Evolutionary conservation across 2,888 invertebrate genomes (phyloP), one percentile per base, ranked within the genome.

Genomic region (Gnatocerus cornutus): DNA sequence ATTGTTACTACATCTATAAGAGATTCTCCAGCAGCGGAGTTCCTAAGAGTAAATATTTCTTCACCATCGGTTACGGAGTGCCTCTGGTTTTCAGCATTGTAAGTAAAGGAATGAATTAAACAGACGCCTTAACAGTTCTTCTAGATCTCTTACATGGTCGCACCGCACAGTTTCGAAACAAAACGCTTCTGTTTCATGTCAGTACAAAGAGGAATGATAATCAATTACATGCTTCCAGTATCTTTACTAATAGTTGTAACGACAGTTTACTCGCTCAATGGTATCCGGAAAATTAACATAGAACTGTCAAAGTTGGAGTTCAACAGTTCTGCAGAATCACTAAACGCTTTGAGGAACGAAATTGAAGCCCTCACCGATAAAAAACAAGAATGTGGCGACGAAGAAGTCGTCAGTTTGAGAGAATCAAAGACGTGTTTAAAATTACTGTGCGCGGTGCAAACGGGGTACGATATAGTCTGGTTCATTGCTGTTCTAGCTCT

Each of bases 111-210:
- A n/a, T n/a, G 21, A 21, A 21, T 3, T 21, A 21, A 21, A 3
- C 21, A 21, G n/a, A n/a, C n/a, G n/a, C n/a, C n/a, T n/a, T n/a
- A n/a, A n/a, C n/a, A n/a, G n/a, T 21, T 21, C 12, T 65, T 55
- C 55, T 52, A 79, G 79, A 89, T 90, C 73, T 90, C 91, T 71
- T 91, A 90, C 78, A 87, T 89, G 5, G 85, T 90, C n/a, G 89
- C 91, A 29, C 90, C 91, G 77, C 88, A 89, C 74, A 92, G 91
- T 72, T 92, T 92, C 79, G 92, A 93, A 85, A 90, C 89, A 30
- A 89, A 89, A 74, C 88, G 89, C 76, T 93, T 92, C 80, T 93
- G 93, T 80, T 93, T 92, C 90, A 90, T 93, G 88, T 92, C 92
- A 0, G 90, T 92, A 46, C 91, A 92, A 81, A 89, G 90, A 78